Evolutionary conservation across 2,888 invertebrate genomes (phyloP).

Genomic region (Epinotia ramella): DNA sequence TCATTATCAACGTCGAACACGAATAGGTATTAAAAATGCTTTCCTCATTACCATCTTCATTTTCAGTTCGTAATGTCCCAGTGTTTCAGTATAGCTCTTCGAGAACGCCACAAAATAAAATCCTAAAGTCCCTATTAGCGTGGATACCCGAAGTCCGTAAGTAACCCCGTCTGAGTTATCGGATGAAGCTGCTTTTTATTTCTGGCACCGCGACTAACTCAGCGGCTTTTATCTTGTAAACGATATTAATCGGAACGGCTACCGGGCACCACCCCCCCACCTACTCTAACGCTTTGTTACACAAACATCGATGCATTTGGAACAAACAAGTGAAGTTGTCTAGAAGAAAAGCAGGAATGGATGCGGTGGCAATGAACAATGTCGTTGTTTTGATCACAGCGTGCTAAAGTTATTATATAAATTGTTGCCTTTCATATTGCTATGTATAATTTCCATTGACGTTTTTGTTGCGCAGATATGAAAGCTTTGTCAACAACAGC

Average conservation of each 20-base stretch:
- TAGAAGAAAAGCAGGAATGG: conserved; percentile 5
- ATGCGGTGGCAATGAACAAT: neutral
- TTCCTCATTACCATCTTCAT: no score
- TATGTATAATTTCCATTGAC: conserved; percentile 53
- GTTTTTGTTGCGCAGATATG: conserved; percentile 13
- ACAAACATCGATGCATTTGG: neutral
- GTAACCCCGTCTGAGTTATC: conserved; percentile 80
- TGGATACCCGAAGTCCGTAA: conserved; percentile 61
- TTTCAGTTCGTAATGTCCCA: no score
- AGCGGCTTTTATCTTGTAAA: conserved; percentile 84
- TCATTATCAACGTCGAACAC: no score
- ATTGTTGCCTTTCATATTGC: neutral
- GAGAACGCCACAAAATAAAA: neutral
- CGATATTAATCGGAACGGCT: conserved; percentile 83
- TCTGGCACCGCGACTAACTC: conserved; percentile 78
- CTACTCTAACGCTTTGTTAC: conserved; percentile 4
- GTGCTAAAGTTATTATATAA: neutral
- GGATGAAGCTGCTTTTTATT: conserved; percentile 79
- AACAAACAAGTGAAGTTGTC: neutral
- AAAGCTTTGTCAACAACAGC: neutral
- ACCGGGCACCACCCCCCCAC: conserved; percentile 68
- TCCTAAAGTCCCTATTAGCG: conserved; percentile 41
- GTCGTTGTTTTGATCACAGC: neutral
- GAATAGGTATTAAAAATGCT: no score
- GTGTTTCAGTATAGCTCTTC: no score